Conservation (phyloP, 2,888 invertebrate species). For the Cantharis lateralis region DNA sequence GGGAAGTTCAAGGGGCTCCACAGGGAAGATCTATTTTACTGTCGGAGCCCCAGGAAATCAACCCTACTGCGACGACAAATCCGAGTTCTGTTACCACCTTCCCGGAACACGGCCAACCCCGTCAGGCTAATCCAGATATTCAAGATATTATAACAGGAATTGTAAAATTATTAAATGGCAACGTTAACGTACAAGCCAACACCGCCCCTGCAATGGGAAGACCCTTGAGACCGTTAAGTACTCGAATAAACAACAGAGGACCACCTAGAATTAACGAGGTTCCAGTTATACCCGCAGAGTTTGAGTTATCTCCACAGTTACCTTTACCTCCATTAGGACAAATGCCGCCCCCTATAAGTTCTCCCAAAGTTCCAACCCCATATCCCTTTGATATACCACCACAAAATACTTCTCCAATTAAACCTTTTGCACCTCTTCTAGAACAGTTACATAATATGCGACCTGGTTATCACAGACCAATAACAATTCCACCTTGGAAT, state of each 20-base stretch:
- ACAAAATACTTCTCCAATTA: slow-evolving; percentile 59
- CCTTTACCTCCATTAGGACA: slow-evolving; percentile 55
- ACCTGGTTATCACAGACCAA: slow-evolving; percentile 58
- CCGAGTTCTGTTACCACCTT: slow-evolving; percentile 61
- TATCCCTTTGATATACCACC: slow-evolving; percentile 79
- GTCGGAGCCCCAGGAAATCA: slow-evolving; percentile 67
- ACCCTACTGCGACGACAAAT: slow-evolving; percentile 56
- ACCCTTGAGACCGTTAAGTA: slow-evolving; percentile 70
- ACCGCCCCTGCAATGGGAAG: slow-evolving; percentile 63
- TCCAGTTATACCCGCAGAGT: slow-evolving; percentile 71
- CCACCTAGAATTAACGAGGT: slow-evolving; percentile 84
- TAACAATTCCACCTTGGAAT: slow-evolving; percentile 69
- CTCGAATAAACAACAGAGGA: slow-evolving; percentile 87
- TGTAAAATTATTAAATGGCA: slow-evolving; percentile 85
- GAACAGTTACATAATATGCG: slow-evolving; percentile 63
- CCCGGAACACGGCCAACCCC: slow-evolving; percentile 53
- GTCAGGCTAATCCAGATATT: slow-evolving; percentile 76
- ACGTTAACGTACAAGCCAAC: slow-evolving; percentile 83
- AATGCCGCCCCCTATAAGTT: slow-evolving; percentile 57
- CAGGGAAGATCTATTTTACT: slow-evolving; percentile 67
- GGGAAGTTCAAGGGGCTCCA: slow-evolving; percentile 79
- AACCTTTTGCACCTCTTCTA: slow-evolving; percentile 70
- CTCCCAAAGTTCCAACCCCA: slow-evolving; percentile 66
- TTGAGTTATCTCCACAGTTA: slow-evolving; percentile 62
- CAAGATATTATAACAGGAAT: slow-evolving; percentile 91